Percentiles rank a stretch among this genome's conserved stretches.
These are phyloP conservation scores for Malaclemys terrapin DNA, from an alignment of 2,113 vertebrate genomes.

Conservation along the genomic window DNA sequence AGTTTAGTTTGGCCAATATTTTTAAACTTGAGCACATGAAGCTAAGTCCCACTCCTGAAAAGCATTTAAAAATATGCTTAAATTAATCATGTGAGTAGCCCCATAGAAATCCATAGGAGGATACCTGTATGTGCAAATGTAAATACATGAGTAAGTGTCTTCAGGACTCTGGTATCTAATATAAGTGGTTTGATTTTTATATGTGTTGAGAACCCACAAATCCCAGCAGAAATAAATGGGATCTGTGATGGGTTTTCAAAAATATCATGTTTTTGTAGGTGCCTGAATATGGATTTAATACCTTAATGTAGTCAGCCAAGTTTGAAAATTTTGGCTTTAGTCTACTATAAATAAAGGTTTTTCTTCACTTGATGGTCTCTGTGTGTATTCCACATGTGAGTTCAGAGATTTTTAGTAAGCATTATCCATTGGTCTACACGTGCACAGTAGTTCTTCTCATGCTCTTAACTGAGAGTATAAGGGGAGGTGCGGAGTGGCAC, in stretches of 20 bases:
- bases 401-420: too few relatives aligned
- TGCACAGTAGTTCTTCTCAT: too few relatives aligned
- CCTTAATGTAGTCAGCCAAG: neutral
- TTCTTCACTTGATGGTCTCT: too few relatives aligned
- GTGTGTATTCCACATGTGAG: too few relatives aligned
- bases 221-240: constrained; percentile 38
- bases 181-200: constrained; percentile 4
- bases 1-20: neutral
- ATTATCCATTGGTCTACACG: too few relatives aligned
- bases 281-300: constrained; percentile 8
- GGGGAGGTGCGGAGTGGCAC: too few relatives aligned
- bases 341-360: neutral
- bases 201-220: neutral
- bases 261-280: constrained; percentile 21
- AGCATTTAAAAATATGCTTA: neutral
- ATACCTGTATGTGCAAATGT: neutral
- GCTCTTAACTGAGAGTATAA: too few relatives aligned
- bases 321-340: neutral
- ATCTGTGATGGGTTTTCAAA: neutral
- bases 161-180: neutral
- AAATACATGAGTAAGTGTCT: neutral
- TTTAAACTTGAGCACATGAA: neutral
- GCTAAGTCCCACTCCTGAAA: constrained; percentile 4
- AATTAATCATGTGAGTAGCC: neutral
- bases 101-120: neutral